phyloP scores from a whole-genome alignment of 1,140 invertebrate genomes.

The Hetaerina americana region DNA sequence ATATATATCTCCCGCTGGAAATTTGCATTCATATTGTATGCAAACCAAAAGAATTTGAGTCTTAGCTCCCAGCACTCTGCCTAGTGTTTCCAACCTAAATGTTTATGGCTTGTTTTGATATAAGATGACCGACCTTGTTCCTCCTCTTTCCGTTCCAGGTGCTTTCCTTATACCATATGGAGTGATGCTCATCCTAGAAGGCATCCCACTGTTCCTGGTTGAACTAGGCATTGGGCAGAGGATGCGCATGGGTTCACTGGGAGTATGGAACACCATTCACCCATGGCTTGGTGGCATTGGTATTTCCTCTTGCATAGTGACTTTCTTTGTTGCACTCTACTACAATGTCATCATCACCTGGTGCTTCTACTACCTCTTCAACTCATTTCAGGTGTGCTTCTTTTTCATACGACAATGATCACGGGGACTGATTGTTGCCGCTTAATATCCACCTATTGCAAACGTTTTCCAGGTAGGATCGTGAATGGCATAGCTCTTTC shows the following conservation, averaged over 20 bases:
- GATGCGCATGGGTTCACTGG: slow-evolving; percentile 75
- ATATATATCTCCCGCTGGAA: too few species aligned
- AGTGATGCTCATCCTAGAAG: slow-evolving; percentile 84
- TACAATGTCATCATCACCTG: slow-evolving; percentile 98
- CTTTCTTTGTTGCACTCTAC: slow-evolving; percentile 84
- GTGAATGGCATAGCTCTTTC: too few species aligned
- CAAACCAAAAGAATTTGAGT: too few species aligned
- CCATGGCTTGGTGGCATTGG: slow-evolving; percentile 83
- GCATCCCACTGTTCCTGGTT: slow-evolving; percentile 84
- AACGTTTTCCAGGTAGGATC: too few species aligned
- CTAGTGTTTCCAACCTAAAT: neutral
- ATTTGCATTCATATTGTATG: too few species aligned
- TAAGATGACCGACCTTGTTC: slow-evolving; percentile 3
- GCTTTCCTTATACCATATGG: slow-evolving; percentile 95
- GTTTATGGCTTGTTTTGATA: neutral
- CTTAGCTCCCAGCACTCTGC: too few species aligned
- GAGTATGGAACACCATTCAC: slow-evolving; percentile 89
- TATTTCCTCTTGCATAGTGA: slow-evolving; percentile 82
- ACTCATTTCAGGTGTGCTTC: slow-evolving; percentile 62
- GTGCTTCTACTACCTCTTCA: slow-evolving; percentile 93
- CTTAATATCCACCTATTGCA: too few species aligned
- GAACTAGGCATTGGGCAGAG: slow-evolving; percentile 87
- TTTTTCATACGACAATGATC: neutral
- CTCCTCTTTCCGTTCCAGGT: slow-evolving; percentile 43
- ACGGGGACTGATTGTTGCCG: too few species aligned